Evolutionary conservation across 1,140 invertebrate species (phyloP), one percentile per base, ranked within the genome.

Genomic region (Mya arenaria): DNA sequence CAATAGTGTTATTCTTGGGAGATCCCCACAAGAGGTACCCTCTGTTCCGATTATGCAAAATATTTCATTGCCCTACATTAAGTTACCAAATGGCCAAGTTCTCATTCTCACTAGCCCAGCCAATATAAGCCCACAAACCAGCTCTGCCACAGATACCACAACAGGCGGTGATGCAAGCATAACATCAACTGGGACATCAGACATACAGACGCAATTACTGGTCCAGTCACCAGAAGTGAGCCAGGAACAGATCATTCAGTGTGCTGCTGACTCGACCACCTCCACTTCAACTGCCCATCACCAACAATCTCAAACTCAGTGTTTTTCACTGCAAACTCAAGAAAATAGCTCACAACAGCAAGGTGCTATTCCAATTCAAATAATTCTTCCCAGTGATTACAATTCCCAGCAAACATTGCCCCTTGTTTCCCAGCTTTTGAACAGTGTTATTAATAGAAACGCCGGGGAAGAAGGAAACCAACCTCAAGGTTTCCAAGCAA

Each of bases 371-470:
- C 79, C 79, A 36, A 73, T 82, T 25, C 68, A 82, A 23, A 73
- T 82, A 19, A 82, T 82, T 48, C 62, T 82, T 28, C 79, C 79
- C 13, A 74, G 62, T 74, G 79, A 82, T 34, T n/a, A n/a, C n/a
- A n/a, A n/a, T n/a, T 82, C 79, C 10, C 79, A 82, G 48, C 79
- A 82, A 32, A 32, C 79, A 13, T 37, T 72, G 17, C 71, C 79
- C 0, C 19, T 82, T 36, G 79, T 82, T 2, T 82, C 79, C 15
- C 79, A 74, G 30, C 48, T 82, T 19, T n/a, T 82, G 4, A 74
- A 73, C 34, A 73, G 69, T 73, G 79, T 66, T 6, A 63, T 73
- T 30, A 74, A 74, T 44, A 41, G 68, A 39, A 41, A 30, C 17
- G 15, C 32, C 25, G 44, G 25, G 55, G 75, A 69, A 44, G 32